A percentile compares a stretch with the other conserved stretches of the same genome.
These are phyloP conservation scores for Prenolepis imparis DNA, from an alignment of 2,888 invertebrate species.

Conservation along the genomic window DNA sequence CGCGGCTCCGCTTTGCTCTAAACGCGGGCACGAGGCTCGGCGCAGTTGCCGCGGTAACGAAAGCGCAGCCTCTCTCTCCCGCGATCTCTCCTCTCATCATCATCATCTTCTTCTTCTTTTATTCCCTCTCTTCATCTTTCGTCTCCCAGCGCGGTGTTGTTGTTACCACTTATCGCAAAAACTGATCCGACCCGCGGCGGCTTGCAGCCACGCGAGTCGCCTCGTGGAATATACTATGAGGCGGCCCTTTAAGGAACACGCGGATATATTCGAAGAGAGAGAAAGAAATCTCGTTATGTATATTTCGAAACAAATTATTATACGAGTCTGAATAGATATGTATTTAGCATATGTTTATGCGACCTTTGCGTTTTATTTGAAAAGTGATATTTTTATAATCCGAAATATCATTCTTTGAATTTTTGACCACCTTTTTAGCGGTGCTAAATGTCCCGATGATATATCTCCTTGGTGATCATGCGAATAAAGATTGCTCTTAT, in stretches of 20 bases:
- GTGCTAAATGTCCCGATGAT: not conserved
- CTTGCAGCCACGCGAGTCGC: slow-evolving; percentile 69
- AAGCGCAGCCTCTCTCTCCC: slow-evolving; percentile 34
- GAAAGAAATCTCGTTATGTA: not conserved
- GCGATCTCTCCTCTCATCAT: not conserved
- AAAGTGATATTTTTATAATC: slow-evolving; percentile 18
- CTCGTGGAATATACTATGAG: slow-evolving; percentile 70
- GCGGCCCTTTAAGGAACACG: slow-evolving; percentile 65
- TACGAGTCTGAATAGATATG: slow-evolving; percentile 3
- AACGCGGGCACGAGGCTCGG: slow-evolving; percentile 65
- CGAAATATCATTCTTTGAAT: not conserved
- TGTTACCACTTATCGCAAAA: slow-evolving; percentile 76
- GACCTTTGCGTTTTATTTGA: not conserved
- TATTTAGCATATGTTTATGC: not conserved
- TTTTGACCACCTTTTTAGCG: not conserved
- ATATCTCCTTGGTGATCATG: slow-evolving; percentile 1
- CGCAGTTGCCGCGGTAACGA: slow-evolving; percentile 59
- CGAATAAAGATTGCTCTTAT: not conserved
- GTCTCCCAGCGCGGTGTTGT: slow-evolving; percentile 69
- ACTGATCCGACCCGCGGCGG: slow-evolving; percentile 71
- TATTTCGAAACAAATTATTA: slow-evolving; percentile 10
- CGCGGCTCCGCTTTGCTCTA: slow-evolving; percentile 70
- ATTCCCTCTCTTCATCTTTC: slow-evolving; percentile 29
- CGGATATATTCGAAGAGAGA: slow-evolving; percentile 25
- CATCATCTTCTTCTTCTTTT: not conserved